phyloP scores from a whole-genome alignment of 1,140 invertebrate species.

The Drosophila malerkotliana region DNA sequence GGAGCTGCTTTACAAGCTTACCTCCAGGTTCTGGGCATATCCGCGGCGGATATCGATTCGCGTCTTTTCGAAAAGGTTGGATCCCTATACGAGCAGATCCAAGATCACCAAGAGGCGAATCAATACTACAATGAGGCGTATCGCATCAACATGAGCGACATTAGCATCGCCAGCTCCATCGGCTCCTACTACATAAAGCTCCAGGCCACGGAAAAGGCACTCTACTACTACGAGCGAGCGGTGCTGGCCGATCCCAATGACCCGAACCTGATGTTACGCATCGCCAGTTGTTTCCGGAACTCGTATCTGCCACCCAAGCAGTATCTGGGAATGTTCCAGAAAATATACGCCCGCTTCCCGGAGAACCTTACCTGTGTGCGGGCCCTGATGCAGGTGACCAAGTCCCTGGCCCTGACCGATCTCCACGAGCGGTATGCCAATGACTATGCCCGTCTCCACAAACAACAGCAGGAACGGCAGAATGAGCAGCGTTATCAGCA shows the following conservation, averaged over 20 bases:
- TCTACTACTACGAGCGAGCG: constrained; percentile 94
- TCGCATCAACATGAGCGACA: constrained; percentile 94
- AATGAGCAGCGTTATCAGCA: constrained; percentile 89
- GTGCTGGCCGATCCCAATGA: constrained; percentile 94
- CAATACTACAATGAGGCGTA: constrained; percentile 96
- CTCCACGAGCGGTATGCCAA: constrained; percentile 88
- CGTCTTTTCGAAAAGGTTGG: constrained; percentile 92
- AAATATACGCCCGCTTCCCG: constrained; percentile 91
- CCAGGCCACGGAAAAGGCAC: constrained; percentile 94
- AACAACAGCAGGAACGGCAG: constrained; percentile 66
- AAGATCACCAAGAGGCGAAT: constrained; percentile 96
- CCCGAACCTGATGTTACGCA: constrained; percentile 93
- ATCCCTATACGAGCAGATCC: constrained; percentile 92
- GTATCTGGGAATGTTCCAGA: constrained; percentile 92
- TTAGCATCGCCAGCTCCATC: constrained; percentile 95
- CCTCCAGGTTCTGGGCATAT: constrained; percentile 90
- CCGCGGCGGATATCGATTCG: constrained; percentile 91
- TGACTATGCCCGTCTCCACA: constrained; percentile 92
- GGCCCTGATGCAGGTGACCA: constrained; percentile 92
- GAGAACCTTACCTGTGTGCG: constrained; percentile 94
- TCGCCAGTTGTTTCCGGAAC: constrained; percentile 92
- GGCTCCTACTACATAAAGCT: constrained; percentile 96
- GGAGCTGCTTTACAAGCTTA: constrained; percentile 92
- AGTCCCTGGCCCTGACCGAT: constrained; percentile 88
- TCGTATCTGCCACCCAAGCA: constrained; percentile 92